Conservation (phyloP, 2,888 invertebrate genomes). For the Hydraecia micacea region DNA sequence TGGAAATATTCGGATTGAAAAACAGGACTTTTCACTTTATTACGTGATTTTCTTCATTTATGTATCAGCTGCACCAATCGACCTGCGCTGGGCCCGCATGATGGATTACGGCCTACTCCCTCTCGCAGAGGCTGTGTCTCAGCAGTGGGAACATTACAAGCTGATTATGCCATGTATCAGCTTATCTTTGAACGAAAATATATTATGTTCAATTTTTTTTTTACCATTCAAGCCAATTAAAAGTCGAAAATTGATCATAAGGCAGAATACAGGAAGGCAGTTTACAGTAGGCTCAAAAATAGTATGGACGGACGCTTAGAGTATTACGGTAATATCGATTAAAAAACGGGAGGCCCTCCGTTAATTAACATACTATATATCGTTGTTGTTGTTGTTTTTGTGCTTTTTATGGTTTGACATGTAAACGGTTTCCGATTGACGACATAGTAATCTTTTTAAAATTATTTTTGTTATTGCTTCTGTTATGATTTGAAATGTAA, state of each 20-base stretch:
- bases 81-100: background rate
- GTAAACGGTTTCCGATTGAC: too few relatives aligned
- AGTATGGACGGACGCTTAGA: background rate
- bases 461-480: too few relatives aligned
- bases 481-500: too few relatives aligned
- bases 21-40: slow-evolving; percentile 5
- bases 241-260: too few relatives aligned
- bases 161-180: background rate
- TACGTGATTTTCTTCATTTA: background rate
- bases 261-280: too few relatives aligned
- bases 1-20: background rate
- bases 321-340: background rate
- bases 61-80: background rate
- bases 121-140: too few relatives aligned
- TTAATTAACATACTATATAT: too few relatives aligned
- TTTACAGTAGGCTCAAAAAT: background rate
- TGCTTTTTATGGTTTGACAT: too few relatives aligned
- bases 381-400: too few relatives aligned
- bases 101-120: background rate
- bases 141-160: background rate
- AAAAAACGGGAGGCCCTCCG: background rate
- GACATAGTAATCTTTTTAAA: too few relatives aligned
- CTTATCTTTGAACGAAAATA: background rate
- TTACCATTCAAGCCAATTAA: background rate
- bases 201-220: background rate